Evolutionary conservation across 2,797 vertebrate species (phyloP).

Genomic region (Chloroceryle amazona): DNA sequence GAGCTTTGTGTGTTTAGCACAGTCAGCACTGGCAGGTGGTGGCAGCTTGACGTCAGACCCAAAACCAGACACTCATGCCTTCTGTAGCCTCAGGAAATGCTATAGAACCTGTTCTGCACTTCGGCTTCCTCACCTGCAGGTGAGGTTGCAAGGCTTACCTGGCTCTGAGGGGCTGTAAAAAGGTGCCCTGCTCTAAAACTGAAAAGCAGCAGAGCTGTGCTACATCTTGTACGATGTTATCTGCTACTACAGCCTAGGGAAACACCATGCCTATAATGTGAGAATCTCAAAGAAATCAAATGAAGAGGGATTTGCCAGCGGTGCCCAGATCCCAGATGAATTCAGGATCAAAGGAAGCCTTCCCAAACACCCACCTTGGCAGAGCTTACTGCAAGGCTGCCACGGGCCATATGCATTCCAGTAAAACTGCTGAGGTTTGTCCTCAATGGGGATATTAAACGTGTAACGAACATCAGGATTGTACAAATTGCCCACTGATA

Average conservation of each 20-base stretch:
- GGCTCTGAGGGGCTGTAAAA: neutral
- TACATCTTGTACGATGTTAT: neutral
- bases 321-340: neutral
- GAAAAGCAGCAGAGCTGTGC: neutral
- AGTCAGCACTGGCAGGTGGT: neutral
- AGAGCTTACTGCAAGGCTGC: constrained; percentile 94
- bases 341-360: neutral
- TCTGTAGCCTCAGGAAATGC: neutral
- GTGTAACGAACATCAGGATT: constrained; percentile 96
- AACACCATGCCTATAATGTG: rapidly evolving
- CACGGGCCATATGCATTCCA: constrained; percentile 95
- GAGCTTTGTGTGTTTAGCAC: too few species aligned
- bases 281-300: neutral
- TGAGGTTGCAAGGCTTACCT: neutral
- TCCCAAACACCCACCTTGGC: constrained; percentile 88
- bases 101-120: rapidly evolving
- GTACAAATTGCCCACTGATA: constrained; percentile 96
- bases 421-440: constrained; percentile 94
- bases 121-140: neutral
- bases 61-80: neutral
- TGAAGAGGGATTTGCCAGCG: neutral
- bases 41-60: neutral
- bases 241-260: neutral
- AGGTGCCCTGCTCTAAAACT: neutral
- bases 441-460: constrained; percentile 97